A percentile compares a stretch with the other conserved stretches of the same genome.
Evolutionary conservation across 37 sponge, comb jelly and placozoan genomes (phyloP).

Genomic region (Cliona cf. orientalis): DNA sequence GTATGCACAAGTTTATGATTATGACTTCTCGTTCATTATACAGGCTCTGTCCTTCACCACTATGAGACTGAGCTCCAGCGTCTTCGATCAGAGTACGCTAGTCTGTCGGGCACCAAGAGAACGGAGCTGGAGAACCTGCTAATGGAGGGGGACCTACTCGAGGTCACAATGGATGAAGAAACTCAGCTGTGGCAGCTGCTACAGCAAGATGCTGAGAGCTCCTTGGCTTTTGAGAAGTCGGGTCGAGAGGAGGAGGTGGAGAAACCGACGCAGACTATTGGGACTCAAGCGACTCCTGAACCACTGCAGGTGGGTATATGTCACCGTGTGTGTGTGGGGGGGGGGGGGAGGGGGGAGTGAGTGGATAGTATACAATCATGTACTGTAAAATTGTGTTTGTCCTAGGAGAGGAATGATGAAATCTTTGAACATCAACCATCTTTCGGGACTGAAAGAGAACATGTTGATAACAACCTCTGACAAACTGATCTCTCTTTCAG

Average conservation of each 20-base stretch:
- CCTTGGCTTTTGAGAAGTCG: slow-evolving; percentile 7
- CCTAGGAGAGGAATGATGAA: slow-evolving; percentile 47
- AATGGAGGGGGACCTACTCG: slow-evolving; percentile 84
- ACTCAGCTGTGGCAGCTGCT: slow-evolving; percentile 81
- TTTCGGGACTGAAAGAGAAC: slow-evolving; percentile 32
- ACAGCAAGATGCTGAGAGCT: slow-evolving; percentile 46
- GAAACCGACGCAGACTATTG: no score
- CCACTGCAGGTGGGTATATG: no score
- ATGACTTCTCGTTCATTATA: background rate
- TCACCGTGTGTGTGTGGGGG: no score
- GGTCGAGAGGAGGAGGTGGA: background rate
- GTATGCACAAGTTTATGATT: no score
- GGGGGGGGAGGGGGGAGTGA: no score
- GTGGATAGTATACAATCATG: no score
- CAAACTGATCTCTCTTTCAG: slow-evolving; percentile 36
- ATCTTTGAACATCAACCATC: slow-evolving; percentile 32
- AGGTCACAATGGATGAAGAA: slow-evolving; percentile 80
- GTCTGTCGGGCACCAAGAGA: slow-evolving; percentile 40
- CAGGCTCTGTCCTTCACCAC: slow-evolving; percentile 66
- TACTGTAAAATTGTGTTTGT: no score
- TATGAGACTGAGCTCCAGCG: slow-evolving; percentile 54
- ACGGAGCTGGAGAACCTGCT: slow-evolving; percentile 72
- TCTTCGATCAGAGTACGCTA: slow-evolving; percentile 19
- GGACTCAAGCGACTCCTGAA: no score
- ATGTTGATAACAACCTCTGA: slow-evolving; percentile 44